Base-by-base conservation (phyloP, 2,113 vertebrate genomes). In the Chaenogobius annularis region DNA sequence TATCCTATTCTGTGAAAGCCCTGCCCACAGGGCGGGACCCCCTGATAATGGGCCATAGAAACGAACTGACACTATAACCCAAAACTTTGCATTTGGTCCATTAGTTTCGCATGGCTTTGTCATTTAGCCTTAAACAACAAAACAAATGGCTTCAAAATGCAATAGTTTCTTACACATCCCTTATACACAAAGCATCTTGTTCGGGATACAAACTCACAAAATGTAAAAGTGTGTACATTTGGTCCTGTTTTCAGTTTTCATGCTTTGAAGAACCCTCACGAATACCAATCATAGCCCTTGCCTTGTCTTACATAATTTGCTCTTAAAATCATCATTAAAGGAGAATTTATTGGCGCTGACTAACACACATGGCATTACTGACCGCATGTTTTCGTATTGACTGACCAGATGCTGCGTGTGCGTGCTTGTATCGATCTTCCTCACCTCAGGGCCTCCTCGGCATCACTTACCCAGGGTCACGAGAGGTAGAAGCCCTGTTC, bases 401-500 rank as follows among this genome's bases (percentile, higher is more conserved):
- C 22, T 0, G 20, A 68, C 20, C 31, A 1, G 15, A 56, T 56
- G 23, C 52, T 63, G 61, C 23, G 22, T 68, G 26, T 43, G 35
- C 40, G 46, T 44, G 47, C 55, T 26, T 5, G 6, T 48, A 74
- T 81, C 23, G 78, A 80, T 77, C 48, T 44, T 35, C 23, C 37
- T 3, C 46, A 31, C 47, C 20, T 73, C 80, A 48, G n/a, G 67
- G 66, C 44, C 72, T 85, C 87, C 74, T 81, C 19, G 0, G 77
- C 62, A 80, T 84, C 80, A 79, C 74, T 79, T 75, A 66, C 56
- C 65, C 44, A 23, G 62, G 81, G 63, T 88, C 75, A 80, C 17
- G 73, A 26, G 58, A 77, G 77, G 58, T 73, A 70, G 78, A 80
- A 74, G 52, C 63, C 15, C 17, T 58, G 54, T 37, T 12, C 47